Base-by-base conservation (phyloP, 2,888 invertebrate species). In the Pristionchus maxplancki region DNA sequence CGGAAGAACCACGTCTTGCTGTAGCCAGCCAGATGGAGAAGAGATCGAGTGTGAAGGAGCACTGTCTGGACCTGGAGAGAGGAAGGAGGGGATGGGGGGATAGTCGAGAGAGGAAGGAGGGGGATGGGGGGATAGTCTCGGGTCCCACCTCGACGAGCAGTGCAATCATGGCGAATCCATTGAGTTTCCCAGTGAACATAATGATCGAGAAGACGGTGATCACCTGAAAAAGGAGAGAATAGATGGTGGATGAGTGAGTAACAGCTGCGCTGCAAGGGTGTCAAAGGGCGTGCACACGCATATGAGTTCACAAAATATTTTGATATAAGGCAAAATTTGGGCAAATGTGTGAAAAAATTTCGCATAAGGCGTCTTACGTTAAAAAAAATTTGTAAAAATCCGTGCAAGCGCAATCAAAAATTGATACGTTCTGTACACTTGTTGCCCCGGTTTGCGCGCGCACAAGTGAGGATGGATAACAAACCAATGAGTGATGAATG, bases 101-200 rank as follows among this genome's bases (percentile, higher is more conserved):
- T 40, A 37, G 74, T 31, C 9, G 17, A 50, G 50, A 50, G 50
- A 50, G 50, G 5, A 20, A 50, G 50, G 50, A 20, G 8, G 8
- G 48, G 37, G 31, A 9, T 31, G 37, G 28, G 31, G 20, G 31
- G 24, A 31, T n/a, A 71, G 71, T 3, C 6, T 20, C 44, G 20
- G 20, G 24, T 74, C 89, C 20, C 2, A 92, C 91, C 89, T 92
- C 92, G 67, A 92, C 92, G 34, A 92, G 89, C 62, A 92, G 84
- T 15, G 89, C 91, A 64, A 92, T 92, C 92, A 92, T 92, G 5
- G 92, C 92, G 81, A 92, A 88, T 37, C 92, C 92, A 71, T 90
- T 91, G 20, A 92, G 89, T 20, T 89, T 87, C 17, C 92, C 91
- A 34, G 90, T 90, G 50, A 83, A 81, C 15, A 92, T 89, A 62